Evolutionary conservation across 2,113 vertebrate genomes (phyloP), one percentile per base, ranked within the genome.

Genomic region (Isurus oxyrinchus): DNA sequence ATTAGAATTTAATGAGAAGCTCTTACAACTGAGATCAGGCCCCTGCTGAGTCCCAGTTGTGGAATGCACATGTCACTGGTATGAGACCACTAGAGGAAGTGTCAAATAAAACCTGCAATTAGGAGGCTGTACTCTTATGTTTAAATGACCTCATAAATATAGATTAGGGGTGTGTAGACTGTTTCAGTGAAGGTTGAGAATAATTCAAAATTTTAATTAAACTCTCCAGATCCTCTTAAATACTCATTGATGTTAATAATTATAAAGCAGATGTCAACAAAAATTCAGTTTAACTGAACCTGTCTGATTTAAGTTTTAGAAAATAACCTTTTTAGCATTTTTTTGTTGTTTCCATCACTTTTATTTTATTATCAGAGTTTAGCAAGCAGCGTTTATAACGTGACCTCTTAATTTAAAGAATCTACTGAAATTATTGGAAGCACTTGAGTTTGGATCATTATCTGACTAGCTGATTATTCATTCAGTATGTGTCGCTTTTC

Each of bases 121-220:
- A 91, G 59, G 59, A 94, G 59, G 61, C n/a, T 40, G 59, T 63
- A 44, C n/a, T 63, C 35, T 94, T 14, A 61, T 63, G 31, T 95
- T 95, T 95, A 69, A 95, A 72, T 69, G 66, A 66, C 35, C 94
- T 95, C 66, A 95, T 95, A 95, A 72, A 95, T 69, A 72, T 35
- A 95, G 66, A 95, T 95, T 95, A 76, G 49, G 67, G 40, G 81
- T 21, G 5, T 72, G 49, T 31, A 72, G 67, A 72, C 44, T 76
- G 67, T 49, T 95, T 72, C 94, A 53, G 23, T 53, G 66, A 95
- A 72, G 44, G 67, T 95, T 72, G 94, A 95, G 94, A 69, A 95
- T 69, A 35, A 72, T 55, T 95, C 44, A 53, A 95, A 55, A 63
- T 94, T 55, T 35, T 72, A 95, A 95, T 95, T 95, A 72, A 69